Conservation (phyloP, 2,888 invertebrate species). For the Chrysolina haemoptera region DNA sequence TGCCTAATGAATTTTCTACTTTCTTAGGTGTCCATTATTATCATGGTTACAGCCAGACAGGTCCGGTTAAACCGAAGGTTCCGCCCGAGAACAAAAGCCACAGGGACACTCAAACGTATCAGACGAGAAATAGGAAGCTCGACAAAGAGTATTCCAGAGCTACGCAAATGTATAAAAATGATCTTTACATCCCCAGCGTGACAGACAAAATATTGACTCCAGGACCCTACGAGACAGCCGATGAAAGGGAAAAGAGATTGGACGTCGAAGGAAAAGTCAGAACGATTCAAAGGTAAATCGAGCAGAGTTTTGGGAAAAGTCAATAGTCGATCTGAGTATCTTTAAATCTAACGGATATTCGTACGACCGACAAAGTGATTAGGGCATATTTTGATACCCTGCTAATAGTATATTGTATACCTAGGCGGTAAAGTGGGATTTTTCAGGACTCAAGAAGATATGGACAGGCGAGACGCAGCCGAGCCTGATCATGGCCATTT, state of each 20-base stretch:
- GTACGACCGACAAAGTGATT: too few species aligned
- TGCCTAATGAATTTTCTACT: background rate
- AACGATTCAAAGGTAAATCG: conserved; percentile 75
- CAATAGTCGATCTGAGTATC: too few species aligned
- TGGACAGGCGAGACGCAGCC: too few species aligned
- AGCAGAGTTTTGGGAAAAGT: background rate
- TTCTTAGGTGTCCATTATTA: conserved; percentile 76
- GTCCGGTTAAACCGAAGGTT: conserved; percentile 73
- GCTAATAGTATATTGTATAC: too few species aligned
- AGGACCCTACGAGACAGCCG: conserved; percentile 78
- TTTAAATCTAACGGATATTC: too few species aligned
- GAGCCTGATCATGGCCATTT: too few species aligned
- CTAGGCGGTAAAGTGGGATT: too few species aligned
- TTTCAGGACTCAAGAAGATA: too few species aligned
- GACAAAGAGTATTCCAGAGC: conserved; percentile 74
- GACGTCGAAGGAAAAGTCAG: conserved; percentile 71
- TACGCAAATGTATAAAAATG: conserved; percentile 76
- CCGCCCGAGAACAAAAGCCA: conserved; percentile 72
- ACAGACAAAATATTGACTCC: conserved; percentile 76
- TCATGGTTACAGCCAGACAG: conserved; percentile 89
- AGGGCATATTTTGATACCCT: too few species aligned
- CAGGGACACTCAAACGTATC: conserved; percentile 78
- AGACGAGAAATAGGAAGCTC: conserved; percentile 72
- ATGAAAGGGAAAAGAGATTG: conserved; percentile 74
- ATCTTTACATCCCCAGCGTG: conserved; percentile 75